Conservation (phyloP, 2,797 vertebrate genomes). For the Heliangelus exortis region DNA sequence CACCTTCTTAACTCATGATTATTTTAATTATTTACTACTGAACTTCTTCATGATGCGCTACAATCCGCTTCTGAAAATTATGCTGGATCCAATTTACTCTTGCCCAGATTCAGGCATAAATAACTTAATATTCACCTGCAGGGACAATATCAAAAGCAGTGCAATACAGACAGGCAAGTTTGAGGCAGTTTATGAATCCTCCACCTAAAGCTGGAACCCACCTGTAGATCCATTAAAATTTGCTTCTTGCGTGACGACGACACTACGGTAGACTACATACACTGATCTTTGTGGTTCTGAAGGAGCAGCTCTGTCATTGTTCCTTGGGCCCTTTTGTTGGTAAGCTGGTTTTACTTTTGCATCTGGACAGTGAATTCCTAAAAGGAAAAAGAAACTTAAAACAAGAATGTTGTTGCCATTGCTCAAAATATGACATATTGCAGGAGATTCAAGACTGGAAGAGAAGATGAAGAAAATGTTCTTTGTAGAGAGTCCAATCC, state of each 20-base stretch:
- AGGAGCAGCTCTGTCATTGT: conserved; percentile 55
- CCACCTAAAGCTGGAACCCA: too few species aligned
- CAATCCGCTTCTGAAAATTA: background rate
- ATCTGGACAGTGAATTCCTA: conserved; percentile 48
- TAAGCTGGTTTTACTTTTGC: conserved; percentile 61
- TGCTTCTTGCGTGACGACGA: background rate
- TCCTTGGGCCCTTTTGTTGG: conserved; percentile 59
- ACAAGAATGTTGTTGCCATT: background rate
- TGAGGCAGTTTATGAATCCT: background rate
- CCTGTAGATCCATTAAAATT: conserved; percentile 11
- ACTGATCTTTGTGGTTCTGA: conserved; percentile 19
- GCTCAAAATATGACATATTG: background rate
- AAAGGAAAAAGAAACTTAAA: background rate
- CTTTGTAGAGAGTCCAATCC: background rate
- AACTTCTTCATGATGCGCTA: too few species aligned
- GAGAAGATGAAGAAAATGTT: background rate
- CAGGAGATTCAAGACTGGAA: background rate
- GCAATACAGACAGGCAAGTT: background rate
- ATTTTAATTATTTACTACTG: too few species aligned
- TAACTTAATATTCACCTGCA: background rate
- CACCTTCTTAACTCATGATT: too few species aligned
- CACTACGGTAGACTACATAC: conserved; percentile 5
- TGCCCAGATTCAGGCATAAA: background rate
- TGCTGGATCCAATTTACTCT: background rate
- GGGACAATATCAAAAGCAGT: background rate